Evolutionary conservation across 2,888 invertebrate genomes (phyloP).

Genomic region (Xylocampa areola): DNA sequence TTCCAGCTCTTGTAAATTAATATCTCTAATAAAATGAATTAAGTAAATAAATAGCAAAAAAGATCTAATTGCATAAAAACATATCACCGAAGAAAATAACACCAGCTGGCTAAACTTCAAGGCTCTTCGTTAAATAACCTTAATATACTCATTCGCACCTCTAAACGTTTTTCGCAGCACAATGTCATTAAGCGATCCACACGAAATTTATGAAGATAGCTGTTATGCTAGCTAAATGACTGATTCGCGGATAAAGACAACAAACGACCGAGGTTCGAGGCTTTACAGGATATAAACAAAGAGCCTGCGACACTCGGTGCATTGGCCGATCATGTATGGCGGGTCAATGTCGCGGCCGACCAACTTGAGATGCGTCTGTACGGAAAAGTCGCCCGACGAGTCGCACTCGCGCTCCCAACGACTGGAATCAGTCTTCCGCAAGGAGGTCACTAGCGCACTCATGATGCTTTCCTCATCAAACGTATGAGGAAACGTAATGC

Average conservation of each 20-base stretch:
- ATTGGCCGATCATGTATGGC: conserved; percentile 86
- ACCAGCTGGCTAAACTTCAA: conserved; percentile 52
- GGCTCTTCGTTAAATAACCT: conserved; percentile 44
- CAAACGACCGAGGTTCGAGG: conserved; percentile 69
- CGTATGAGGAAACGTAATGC: conserved; percentile 35
- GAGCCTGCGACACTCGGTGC: conserved; percentile 87
- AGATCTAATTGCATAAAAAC: conserved; percentile 25
- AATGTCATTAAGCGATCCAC: conserved; percentile 46
- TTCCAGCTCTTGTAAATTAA: too few species aligned
- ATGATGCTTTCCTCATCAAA: conserved; percentile 55
- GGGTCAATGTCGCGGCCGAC: conserved; percentile 88
- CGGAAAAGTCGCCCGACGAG: conserved; percentile 80
- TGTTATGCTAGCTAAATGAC: conserved; percentile 42
- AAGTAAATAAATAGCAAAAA: conserved; percentile 2
- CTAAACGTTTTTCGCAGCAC: conserved; percentile 44
- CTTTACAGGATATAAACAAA: conserved; percentile 87
- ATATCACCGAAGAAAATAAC: conserved; percentile 45
- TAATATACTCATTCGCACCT: conserved; percentile 50
- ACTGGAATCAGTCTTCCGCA: conserved; percentile 77
- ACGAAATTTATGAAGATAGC: conserved; percentile 46
- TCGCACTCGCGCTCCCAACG: conserved; percentile 65
- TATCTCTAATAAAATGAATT: too few species aligned
- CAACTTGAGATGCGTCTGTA: conserved; percentile 80
- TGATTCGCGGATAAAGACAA: conserved; percentile 63
- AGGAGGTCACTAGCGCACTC: conserved; percentile 81